Base-by-base conservation (phyloP, 2,888 invertebrate species). In the Leptopilina syphax region DNA sequence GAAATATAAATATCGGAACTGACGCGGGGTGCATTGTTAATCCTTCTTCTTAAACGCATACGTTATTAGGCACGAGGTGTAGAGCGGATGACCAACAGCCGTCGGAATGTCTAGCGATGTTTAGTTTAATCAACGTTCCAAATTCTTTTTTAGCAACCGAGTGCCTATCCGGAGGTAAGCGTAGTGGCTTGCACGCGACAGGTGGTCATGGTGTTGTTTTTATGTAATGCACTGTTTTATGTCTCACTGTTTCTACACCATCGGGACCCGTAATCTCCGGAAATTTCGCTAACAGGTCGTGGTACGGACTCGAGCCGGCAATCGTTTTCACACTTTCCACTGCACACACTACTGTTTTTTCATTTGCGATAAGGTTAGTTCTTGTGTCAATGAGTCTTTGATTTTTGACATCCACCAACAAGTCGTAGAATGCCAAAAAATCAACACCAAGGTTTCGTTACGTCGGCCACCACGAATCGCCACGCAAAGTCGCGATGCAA, bases 391-490 rank as follows among this genome's bases (percentile, higher is more conserved):
- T 63, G 0, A 91, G 60, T 0, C 84, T 80, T 7, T 81, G 73
- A 13, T 88, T 84, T 5, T 82, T 77, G 1, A 86, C 60, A 76
- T 90, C 89, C 2, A 89, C 3, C 90, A 80, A 0, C 3, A 57
- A 91, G 80, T 13, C 86, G 84, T 57, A 57, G 77, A 86, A 84
- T 1, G 67, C 76, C 13, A 91, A 79, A 78, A 91, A 89, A 82
- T 90, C 89, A 1, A 86, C 88, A 3, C 89, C 88, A 18, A 90
- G 91, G 87, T 34, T 85, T 86, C 0, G 87, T 81, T 1, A 90
- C 87, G 67, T 91, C 88, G 0, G 90, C 90, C 0, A 91, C 83
- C 0, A 88, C 80, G 79, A 90, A 91, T 1, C 84, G 82, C 89
- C 89, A 91, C 0, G 77, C 66, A 47, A 88, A 89, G 1, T 82